Conservation (phyloP, 2,797 vertebrate genomes). For the Xenentodon cancila region DNA sequence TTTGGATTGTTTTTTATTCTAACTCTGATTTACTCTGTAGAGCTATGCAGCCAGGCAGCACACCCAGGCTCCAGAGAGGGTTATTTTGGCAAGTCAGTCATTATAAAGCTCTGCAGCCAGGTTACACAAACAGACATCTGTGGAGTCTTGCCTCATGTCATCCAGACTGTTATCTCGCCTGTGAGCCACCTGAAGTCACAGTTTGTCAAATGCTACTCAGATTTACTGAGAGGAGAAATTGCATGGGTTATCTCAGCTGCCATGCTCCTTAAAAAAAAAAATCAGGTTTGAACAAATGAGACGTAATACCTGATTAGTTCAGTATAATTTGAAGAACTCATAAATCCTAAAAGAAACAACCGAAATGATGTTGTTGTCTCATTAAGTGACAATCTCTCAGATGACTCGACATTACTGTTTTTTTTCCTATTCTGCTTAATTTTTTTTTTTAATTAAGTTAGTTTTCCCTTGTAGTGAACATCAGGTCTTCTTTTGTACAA, state of each 20-base stretch:
- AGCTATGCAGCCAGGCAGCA: slow-evolving; percentile 36
- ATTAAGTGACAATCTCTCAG: background rate
- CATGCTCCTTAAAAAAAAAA: background rate
- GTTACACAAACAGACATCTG: slow-evolving; percentile 33
- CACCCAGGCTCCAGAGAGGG: slow-evolving; percentile 17
- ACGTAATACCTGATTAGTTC: slow-evolving; percentile 11
- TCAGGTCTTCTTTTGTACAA: no score
- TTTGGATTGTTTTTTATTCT: slow-evolving; percentile 32
- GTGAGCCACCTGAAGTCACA: slow-evolving; percentile 11
- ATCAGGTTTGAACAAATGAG: slow-evolving; percentile 4
- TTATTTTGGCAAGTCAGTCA: slow-evolving; percentile 26
- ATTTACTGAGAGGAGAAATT: slow-evolving; percentile 18
- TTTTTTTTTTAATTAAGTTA: no score
- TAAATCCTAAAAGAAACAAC: slow-evolving; percentile 4
- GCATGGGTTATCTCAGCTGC: slow-evolving; percentile 6
- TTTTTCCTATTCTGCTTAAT: no score
- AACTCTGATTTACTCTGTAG: slow-evolving; percentile 49
- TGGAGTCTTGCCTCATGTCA: slow-evolving; percentile 23
- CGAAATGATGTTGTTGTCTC: background rate
- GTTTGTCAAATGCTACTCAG: slow-evolving; percentile 6
- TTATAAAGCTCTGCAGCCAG: slow-evolving; percentile 20
- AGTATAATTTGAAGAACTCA: background rate
- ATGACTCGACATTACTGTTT: slow-evolving; percentile 15
- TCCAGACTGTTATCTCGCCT: slow-evolving; percentile 13
- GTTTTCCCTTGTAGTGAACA: no score